phyloP scores from a whole-genome alignment of 2,113 vertebrate genomes.

The Microtus richardsoni region DNA sequence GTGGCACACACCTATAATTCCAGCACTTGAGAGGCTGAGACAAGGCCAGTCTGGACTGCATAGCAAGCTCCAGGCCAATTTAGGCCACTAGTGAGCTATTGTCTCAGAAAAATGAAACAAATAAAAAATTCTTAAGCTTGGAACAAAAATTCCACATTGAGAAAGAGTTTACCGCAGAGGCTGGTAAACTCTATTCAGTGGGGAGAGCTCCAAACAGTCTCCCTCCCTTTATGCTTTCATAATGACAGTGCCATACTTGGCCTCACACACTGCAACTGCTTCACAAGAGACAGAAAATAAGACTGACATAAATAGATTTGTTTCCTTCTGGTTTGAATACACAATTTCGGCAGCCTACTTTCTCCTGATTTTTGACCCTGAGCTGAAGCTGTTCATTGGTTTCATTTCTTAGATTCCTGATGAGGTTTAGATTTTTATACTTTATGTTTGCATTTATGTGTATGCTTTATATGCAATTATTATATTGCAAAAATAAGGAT shows the following conservation, averaged over 20 bases:
- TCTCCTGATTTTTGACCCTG: slow-evolving; percentile 59
- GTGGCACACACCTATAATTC: not conserved
- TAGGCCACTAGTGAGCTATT: not conserved
- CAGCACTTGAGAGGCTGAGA: not conserved
- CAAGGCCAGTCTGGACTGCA: not conserved
- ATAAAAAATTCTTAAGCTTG: not conserved
- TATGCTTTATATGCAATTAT: slow-evolving; percentile 13
- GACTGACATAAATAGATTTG: slow-evolving; percentile 70
- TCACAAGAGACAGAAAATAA: slow-evolving; percentile 66
- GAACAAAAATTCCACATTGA: slow-evolving; percentile 35
- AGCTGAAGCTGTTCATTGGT: slow-evolving; percentile 19
- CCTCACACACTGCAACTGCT: slow-evolving; percentile 65
- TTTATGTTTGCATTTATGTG: not conserved
- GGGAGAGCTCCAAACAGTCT: slow-evolving; percentile 62
- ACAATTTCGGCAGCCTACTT: slow-evolving; percentile 55
- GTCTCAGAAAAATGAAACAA: not conserved
- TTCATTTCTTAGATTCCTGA: slow-evolving; percentile 43
- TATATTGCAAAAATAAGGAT: not conserved
- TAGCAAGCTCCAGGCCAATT: not conserved
- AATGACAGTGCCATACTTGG: slow-evolving; percentile 65
- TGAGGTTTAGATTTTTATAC: slow-evolving; percentile 27
- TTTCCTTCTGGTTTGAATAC: slow-evolving; percentile 68
- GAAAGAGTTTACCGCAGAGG: slow-evolving; percentile 19
- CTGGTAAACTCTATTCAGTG: not conserved
- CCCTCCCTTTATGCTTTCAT: slow-evolving; percentile 60